A percentile compares a stretch with the other conserved stretches of the same genome.
phyloP scores from a whole-genome alignment of 2,888 invertebrate genomes.

The Branchipolynoe longqiensis region DNA sequence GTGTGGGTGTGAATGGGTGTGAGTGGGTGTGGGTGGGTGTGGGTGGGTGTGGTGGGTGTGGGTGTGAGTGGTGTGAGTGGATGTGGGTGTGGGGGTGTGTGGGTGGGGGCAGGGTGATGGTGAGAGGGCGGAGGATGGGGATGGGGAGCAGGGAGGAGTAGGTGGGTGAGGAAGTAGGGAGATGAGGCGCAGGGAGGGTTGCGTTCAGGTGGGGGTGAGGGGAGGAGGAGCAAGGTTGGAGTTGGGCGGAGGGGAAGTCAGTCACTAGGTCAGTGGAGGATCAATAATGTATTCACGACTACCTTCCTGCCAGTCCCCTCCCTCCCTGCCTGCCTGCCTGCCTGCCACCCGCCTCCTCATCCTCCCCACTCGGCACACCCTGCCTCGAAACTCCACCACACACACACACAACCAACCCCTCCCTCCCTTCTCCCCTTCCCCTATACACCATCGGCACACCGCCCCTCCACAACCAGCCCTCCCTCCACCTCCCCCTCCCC shows the following conservation, averaged over 20 bases:
- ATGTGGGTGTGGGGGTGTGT: too few species aligned
- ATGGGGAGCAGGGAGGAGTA: background rate
- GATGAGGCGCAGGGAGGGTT: too few species aligned
- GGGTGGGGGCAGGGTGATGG: too few species aligned
- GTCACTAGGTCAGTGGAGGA: slow-evolving; percentile 31
- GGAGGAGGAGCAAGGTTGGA: background rate
- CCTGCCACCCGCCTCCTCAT: background rate
- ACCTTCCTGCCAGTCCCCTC: slow-evolving; percentile 12
- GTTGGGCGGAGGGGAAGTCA: background rate
- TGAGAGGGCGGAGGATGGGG: background rate
- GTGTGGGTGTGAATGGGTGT: too few species aligned
- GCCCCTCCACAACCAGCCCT: background rate
- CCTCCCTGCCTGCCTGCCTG: background rate
- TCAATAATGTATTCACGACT: slow-evolving; percentile 40
- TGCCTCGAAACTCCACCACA: background rate
- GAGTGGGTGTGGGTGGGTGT: too few species aligned
- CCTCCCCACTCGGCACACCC: background rate
- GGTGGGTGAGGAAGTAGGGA: too few species aligned
- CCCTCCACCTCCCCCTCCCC: background rate
- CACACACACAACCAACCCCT: background rate
- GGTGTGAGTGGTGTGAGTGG: too few species aligned
- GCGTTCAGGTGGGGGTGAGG: too few species aligned
- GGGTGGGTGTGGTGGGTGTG: too few species aligned
- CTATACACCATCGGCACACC: too few species aligned
- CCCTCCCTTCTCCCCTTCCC: background rate